Conservation (phyloP, 2,113 vertebrate genomes). For the Laterallus jamaicensis region DNA sequence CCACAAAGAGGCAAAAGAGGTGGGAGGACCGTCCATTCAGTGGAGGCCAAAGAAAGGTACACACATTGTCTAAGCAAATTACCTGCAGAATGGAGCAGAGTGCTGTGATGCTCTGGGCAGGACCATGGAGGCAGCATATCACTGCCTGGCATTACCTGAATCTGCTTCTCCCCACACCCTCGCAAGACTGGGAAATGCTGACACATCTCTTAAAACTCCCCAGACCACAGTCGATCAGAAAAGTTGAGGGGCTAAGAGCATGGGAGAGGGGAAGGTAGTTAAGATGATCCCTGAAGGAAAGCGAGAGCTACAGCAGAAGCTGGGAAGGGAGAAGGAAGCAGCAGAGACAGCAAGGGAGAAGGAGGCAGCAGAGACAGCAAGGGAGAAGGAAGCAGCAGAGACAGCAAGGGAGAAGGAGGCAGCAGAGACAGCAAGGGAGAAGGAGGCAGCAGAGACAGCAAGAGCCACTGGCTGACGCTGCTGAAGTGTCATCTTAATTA, state of each 20-base stretch:
- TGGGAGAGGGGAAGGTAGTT: neutral
- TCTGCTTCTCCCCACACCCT: neutral
- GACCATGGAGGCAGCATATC: neutral
- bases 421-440: neutral
- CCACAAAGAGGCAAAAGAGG: neutral
- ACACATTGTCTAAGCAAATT: neutral
- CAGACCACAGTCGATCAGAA: neutral
- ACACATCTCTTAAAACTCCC: neutral
- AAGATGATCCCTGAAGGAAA: neutral
- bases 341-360: neutral
- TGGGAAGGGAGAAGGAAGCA: neutral
- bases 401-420: neutral
- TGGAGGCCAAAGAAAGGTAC: neutral
- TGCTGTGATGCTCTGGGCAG: neutral
- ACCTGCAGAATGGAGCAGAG: neutral
- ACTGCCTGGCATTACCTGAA: neutral
- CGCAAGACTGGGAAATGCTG: neutral
- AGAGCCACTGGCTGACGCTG: conserved; percentile 4
- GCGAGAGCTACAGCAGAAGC: neutral
- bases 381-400: neutral
- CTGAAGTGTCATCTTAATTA: conserved; percentile 52
- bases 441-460: neutral
- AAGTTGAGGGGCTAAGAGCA: neutral
- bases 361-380: neutral
- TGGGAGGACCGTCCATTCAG: neutral